These are phyloP conservation scores for Anolis apletophallus DNA, from an alignment of 2,797 vertebrate genomes.

Conservation along the genomic window DNA sequence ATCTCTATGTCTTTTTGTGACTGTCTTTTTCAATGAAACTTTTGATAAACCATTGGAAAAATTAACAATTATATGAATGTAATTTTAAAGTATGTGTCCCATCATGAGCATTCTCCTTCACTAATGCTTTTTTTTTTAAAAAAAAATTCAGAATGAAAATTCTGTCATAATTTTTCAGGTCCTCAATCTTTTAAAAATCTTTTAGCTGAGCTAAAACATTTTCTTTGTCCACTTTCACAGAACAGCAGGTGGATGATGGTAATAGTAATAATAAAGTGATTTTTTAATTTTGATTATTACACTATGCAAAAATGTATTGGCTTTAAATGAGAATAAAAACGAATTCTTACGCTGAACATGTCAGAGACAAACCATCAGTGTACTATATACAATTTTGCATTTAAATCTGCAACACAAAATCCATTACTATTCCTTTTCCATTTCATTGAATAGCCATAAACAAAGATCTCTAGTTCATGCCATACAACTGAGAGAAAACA, in stretches of 20 bases:
- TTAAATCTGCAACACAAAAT: not conserved
- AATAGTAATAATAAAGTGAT: constrained; percentile 23
- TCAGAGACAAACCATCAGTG: not conserved
- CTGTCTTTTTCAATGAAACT: not conserved
- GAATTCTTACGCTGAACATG: not conserved
- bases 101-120: not conserved
- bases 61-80: not conserved
- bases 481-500: too few relatives aligned
- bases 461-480: too few relatives aligned
- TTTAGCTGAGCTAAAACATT: not conserved
- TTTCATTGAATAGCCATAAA: too few relatives aligned
- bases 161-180: constrained; percentile 13
- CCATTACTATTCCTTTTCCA: not conserved
- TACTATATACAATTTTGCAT: not conserved
- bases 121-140: not conserved
- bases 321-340: not conserved
- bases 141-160: not conserved
- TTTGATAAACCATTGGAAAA: not conserved
- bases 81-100: not conserved
- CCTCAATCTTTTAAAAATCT: constrained; percentile 16
- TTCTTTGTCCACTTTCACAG: constrained; percentile 25
- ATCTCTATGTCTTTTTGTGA: not conserved
- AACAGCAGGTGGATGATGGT: not conserved
- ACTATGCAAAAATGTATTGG: not conserved
- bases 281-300: not conserved